These are phyloP conservation scores for Therioaphis trifolii DNA, from an alignment of 2,888 invertebrate genomes.

Conservation along the genomic window DNA sequence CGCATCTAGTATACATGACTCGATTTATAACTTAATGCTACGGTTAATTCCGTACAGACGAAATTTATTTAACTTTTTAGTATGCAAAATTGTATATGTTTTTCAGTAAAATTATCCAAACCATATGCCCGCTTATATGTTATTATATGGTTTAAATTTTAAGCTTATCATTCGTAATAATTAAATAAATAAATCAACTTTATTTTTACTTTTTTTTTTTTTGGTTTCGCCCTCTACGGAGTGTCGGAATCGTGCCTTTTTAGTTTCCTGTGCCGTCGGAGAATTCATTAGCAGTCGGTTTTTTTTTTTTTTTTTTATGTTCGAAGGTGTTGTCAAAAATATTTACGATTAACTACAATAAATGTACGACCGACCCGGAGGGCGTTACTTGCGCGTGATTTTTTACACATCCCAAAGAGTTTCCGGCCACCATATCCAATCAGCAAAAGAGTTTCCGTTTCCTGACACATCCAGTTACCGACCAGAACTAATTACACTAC, in stretches of 20 bases:
- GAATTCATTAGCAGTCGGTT: not conserved
- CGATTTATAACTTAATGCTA: too few relatives aligned
- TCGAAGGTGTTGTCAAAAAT: conserved; percentile 29
- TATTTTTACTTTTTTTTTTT: too few relatives aligned
- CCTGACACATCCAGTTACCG: conserved; percentile 60
- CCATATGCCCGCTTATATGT: too few relatives aligned
- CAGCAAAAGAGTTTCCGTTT: conserved; percentile 61
- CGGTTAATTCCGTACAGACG: too few relatives aligned
- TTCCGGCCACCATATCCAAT: conserved; percentile 62
- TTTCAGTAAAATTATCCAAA: too few relatives aligned
- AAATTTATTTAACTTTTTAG: too few relatives aligned
- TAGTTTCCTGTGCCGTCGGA: not conserved
- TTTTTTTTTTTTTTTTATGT: not conserved
- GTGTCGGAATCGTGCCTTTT: conserved; percentile 3
- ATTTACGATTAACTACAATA: conserved; percentile 53
- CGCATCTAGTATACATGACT: too few relatives aligned
- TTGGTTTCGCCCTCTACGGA: too few relatives aligned
- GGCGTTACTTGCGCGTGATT: conserved; percentile 62
- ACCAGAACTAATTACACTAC: conserved; percentile 48
- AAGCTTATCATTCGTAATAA: too few relatives aligned
- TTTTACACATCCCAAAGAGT: conserved; percentile 60
- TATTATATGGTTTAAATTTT: too few relatives aligned
- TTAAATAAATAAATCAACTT: too few relatives aligned
- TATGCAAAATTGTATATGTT: too few relatives aligned
- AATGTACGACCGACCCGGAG: conserved; percentile 19